Evolutionary conservation across 2,113 vertebrate genomes (phyloP).

Genomic region (Peromyscus leucopus): DNA sequence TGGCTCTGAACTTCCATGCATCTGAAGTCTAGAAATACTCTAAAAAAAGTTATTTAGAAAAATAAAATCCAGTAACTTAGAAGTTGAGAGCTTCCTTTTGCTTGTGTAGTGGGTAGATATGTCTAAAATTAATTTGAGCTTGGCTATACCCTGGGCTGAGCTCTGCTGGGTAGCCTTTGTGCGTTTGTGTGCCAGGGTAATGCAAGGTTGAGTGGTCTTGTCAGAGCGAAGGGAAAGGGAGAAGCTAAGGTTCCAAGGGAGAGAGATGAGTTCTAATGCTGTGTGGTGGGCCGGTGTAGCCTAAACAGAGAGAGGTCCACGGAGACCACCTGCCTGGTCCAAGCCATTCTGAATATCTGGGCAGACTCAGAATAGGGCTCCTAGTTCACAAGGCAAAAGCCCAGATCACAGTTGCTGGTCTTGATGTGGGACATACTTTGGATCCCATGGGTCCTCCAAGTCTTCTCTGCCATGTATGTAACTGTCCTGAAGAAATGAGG

Average conservation of each 20-base stretch:
- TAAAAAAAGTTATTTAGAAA: neutral
- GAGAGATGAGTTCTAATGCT: neutral
- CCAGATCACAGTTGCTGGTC: neutral
- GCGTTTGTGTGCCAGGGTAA: neutral
- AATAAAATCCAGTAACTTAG: neutral
- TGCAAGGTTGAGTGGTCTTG: neutral
- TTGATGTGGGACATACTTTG: neutral
- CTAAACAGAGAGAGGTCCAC: neutral
- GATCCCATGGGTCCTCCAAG: rapidly evolving
- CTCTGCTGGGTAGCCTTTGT: neutral
- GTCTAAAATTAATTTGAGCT: neutral
- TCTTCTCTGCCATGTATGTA: neutral
- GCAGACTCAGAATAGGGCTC: neutral
- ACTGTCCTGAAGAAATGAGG: neutral
- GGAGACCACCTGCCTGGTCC: neutral
- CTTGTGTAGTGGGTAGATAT: neutral
- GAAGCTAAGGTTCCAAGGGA: neutral
- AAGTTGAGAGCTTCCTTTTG: neutral
- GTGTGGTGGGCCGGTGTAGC: neutral
- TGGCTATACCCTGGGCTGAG: neutral
- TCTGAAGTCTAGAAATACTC: no score
- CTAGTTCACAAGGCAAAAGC: neutral
- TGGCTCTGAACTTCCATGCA: neutral
- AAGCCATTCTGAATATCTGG: neutral
- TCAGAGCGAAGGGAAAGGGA: neutral